phyloP scores from a whole-genome alignment of 2,113 vertebrate genomes.

The Lepisosteus oculatus region DNA sequence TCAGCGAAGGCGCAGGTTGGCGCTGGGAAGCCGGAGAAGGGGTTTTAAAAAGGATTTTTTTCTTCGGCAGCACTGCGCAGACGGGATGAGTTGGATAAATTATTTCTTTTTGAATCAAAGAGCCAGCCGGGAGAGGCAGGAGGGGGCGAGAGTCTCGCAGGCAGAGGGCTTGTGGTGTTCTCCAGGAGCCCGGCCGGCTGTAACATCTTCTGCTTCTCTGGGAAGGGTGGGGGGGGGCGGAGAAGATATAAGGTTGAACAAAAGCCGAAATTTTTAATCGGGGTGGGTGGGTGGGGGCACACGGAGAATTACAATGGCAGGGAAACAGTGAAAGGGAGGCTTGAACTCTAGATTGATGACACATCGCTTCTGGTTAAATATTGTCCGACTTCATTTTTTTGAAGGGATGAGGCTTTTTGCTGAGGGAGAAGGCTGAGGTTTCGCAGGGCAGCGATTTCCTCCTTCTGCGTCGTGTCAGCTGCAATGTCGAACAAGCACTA shows the following conservation, averaged over 20 bases:
- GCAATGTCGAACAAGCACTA: conserved; percentile 44
- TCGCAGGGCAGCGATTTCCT: conserved; percentile 53
- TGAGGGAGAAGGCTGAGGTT: conserved; percentile 47
- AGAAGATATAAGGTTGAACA: conserved; percentile 57
- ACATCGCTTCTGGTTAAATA: conserved; percentile 64
- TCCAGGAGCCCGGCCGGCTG: conserved; percentile 47
- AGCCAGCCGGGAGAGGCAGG: conserved; percentile 24
- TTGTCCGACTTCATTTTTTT: conserved; percentile 57
- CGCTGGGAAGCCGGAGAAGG: conserved; percentile 29
- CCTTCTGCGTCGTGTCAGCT: conserved; percentile 51
- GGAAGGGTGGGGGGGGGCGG: conserved; percentile 43
- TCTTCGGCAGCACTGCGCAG: conserved; percentile 43
- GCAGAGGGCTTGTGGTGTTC: conserved; percentile 39
- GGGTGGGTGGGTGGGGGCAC: neutral
- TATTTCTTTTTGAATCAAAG: conserved; percentile 54
- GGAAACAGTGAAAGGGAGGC: conserved; percentile 41
- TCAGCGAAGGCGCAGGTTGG: conserved; percentile 51
- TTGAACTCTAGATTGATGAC: conserved; percentile 51
- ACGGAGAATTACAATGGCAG: conserved; percentile 58
- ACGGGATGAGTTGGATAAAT: conserved; percentile 57
- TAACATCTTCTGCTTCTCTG: conserved; percentile 48
- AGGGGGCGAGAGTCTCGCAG: neutral
- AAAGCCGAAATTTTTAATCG: conserved; percentile 68
- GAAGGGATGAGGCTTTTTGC: conserved; percentile 37
- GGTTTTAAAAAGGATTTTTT: conserved; percentile 50